Base-by-base conservation (phyloP, 2,888 invertebrate species). In the Rhamnusium bicolor region DNA sequence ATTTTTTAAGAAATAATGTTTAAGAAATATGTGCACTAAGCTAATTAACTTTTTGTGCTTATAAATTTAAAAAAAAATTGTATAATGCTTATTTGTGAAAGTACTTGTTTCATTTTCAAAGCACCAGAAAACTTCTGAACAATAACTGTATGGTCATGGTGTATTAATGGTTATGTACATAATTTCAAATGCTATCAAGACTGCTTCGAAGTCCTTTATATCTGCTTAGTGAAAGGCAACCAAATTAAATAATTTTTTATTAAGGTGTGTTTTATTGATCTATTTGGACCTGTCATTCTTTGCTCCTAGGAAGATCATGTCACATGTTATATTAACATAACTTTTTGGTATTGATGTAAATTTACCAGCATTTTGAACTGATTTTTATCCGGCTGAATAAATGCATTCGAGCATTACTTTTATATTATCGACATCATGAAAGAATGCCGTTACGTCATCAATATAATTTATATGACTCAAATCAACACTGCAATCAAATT, bases 151-250 rank as follows among this genome's bases (percentile, higher is more conserved):
- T 76, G 71, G 78, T 77, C 71, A 79, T 79, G 75, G 76, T 77
- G 74, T 73, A 69, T 71, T 80, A 67, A 77, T 79, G 74, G 40
- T 79, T 78, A 75, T 82, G 81, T 79, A 78, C 74, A 82, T 80
- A 80, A 77, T 81, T 81, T 79, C 78, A 79, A 80, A 80, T 76
- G 82, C 82, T 82, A 82, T 78, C 79, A 81, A 82, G 82, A 82
- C 82, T 82, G 82, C 82, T 82, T 82, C 61, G 79, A 82, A 82
- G 81, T 82, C 80, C 82, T 82, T 82, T 82, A 80, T 82, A 81
- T 82, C 80, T 82, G 82, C 82, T 82, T 82, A 82, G 82, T 82
- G 76, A 81, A 78, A 81, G 82, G 81, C 82, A 81, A 82, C 75
- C 74, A 82, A 81, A 79, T 79, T 78, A 79, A 79, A 79, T 78